Percentiles rank a stretch among this genome's conserved stretches.
Conservation (phyloP, 1,140 invertebrate species). For the Branchinecta lindahli region DNA sequence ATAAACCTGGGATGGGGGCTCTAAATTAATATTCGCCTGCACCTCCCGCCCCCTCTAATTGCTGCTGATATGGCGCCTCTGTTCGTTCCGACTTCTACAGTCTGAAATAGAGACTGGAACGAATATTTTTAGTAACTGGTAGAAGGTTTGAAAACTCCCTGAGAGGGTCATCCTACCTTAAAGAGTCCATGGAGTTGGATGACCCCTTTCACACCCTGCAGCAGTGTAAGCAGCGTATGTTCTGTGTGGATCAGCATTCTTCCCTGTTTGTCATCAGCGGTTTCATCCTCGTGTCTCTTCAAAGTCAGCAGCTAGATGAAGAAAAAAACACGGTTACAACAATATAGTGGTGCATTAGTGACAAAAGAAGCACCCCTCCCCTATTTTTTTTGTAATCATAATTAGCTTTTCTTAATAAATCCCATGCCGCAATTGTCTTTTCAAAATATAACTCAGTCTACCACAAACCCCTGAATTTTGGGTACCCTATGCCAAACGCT, state of each 20-base stretch:
- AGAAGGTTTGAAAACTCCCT: no score
- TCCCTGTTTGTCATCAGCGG: constrained; percentile 58
- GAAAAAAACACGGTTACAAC: constrained; percentile 14
- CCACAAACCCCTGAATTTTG: no score
- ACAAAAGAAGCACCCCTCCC: constrained; percentile 33
- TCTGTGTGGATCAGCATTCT: constrained; percentile 69
- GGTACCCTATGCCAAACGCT: no score
- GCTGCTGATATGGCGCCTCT: no score
- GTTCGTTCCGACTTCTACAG: no score
- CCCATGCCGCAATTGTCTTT: background rate
- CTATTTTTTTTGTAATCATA: background rate
- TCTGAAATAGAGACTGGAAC: no score
- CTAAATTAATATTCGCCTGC: no score
- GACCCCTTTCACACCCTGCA: constrained; percentile 54
- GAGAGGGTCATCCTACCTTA: constrained; percentile 39
- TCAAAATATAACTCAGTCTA: no score
- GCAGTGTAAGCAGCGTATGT: constrained; percentile 52
- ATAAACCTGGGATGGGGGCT: no score
- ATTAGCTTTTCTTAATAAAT: background rate
- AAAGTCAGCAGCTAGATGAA: constrained; percentile 38
- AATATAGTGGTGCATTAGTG: background rate
- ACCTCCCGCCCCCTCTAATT: no score
- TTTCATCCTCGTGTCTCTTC: constrained; percentile 42
- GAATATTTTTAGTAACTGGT: no score
- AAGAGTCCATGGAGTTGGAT: constrained; percentile 64